Evolutionary conservation across 2,888 invertebrate genomes (phyloP).

Genomic region (Perizoma flavofasciatum): DNA sequence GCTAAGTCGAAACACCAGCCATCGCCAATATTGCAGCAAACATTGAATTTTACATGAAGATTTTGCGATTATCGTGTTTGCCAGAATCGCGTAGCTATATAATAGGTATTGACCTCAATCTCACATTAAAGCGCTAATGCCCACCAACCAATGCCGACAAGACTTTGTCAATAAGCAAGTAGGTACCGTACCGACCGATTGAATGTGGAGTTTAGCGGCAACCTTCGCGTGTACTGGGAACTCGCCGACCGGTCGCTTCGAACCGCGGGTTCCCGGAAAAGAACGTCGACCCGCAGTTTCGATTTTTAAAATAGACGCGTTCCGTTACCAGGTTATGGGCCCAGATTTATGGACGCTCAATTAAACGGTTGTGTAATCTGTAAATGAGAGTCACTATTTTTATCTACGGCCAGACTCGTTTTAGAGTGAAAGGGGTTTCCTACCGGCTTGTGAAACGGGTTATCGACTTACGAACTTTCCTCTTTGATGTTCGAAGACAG

Average conservation of each 20-base stretch:
- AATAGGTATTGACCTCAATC: constrained; percentile 54
- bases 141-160: constrained; percentile 36
- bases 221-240: constrained; percentile 76
- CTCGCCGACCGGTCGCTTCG: constrained; percentile 62
- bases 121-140: constrained; percentile 52
- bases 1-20: too few relatives aligned
- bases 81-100: constrained; percentile 30
- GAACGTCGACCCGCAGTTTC: constrained; percentile 66
- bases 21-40: too few relatives aligned
- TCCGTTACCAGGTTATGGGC: constrained; percentile 60
- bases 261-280: constrained; percentile 61
- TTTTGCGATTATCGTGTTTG: constrained; percentile 8
- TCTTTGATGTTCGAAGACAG: constrained; percentile 44
- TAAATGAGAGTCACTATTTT: constrained; percentile 70
- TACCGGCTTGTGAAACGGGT: constrained; percentile 62
- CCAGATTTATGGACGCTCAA: constrained; percentile 66
- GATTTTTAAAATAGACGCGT: constrained; percentile 77
- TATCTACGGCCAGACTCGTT: constrained; percentile 55
- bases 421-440: constrained; percentile 77
- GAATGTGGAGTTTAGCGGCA: constrained; percentile 67
- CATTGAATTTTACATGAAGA: too few relatives aligned
- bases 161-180: constrained; percentile 62
- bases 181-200: constrained; percentile 53
- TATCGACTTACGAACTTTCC: constrained; percentile 54
- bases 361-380: constrained; percentile 69